Percentiles rank a stretch among this genome's conserved stretches.
phyloP scores from a whole-genome alignment of 2,888 invertebrate species.

The Leucoptera coffeella region DNA sequence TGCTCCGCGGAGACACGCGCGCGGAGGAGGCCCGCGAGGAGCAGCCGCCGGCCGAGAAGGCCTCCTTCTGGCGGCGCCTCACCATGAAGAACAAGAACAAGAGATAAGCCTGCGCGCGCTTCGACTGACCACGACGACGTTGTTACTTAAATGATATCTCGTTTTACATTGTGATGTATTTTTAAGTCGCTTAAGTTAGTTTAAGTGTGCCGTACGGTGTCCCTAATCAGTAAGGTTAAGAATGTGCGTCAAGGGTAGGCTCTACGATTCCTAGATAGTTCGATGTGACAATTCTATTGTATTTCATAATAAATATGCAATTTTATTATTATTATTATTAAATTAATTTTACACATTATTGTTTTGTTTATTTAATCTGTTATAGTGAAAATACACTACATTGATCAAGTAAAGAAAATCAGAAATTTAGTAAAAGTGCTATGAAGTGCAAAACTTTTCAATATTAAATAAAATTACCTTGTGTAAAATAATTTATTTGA shows the following conservation, averaged over 20 bases:
- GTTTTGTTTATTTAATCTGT: constrained; percentile 2
- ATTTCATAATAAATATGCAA: too few relatives aligned
- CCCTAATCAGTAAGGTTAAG: constrained; percentile 3
- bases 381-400: too few relatives aligned
- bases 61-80: constrained; percentile 63
- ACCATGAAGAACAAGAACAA: constrained; percentile 64
- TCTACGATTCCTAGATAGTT: constrained; percentile 24
- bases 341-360: too few relatives aligned
- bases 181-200: constrained; percentile 32
- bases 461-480: too few relatives aligned
- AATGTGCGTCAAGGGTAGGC: constrained; percentile 21
- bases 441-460: too few relatives aligned
- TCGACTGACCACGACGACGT: constrained; percentile 22
- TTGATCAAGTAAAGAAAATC: too few relatives aligned
- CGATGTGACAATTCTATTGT: constrained; percentile 37
- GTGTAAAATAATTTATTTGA: too few relatives aligned
- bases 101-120: constrained; percentile 42
- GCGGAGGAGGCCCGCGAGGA: constrained; percentile 35
- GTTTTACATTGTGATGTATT: constrained; percentile 48
- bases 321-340: constrained; percentile 14
- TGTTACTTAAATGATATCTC: constrained; percentile 31
- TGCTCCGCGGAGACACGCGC: constrained; percentile 57
- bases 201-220: constrained; percentile 11
- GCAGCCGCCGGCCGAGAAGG: constrained; percentile 49
- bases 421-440: too few relatives aligned